Evolutionary conservation across 1,140 invertebrate genomes (phyloP), one percentile per base, ranked within the genome.

Genomic region (Drosophila bifasciata): DNA sequence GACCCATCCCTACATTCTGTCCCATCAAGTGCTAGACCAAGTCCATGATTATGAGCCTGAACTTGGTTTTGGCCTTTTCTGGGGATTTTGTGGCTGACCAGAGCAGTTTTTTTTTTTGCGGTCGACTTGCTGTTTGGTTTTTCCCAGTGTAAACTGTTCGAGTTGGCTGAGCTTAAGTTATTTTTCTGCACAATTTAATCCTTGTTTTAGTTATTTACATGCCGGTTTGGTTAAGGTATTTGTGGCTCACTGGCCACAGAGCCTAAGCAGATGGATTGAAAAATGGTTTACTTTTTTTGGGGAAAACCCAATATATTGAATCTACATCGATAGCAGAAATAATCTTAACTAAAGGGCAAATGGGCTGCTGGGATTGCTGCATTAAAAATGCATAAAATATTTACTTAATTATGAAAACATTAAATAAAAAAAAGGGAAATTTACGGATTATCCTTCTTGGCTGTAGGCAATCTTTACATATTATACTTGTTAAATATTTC

Each of bases 161-260:
- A 81, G 59, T 64, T 74, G 69, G 77, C 57, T 86, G 73, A 45
- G 49, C 60, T 75, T 71, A 49, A 45, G 51, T 69, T 76, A 78
- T 67, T 88, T 88, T 85, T 88, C 85, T 81, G 77, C 81, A 88
- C 81, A 41, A 88, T 88, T 86, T 85, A 73, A 74, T 80, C 61
- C 70, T 50, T 23, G 44, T 51, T 36, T 75, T 19, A 56, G 15
- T 68, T 72, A 60, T 74, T 68, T 58, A 45, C 66, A 71, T 70
- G 46, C 64, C 39, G 32, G 11, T 36, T 11, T 36, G 19, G 51
- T 53, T 19, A 40, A 69, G 39, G 45, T 60, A 28, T 67, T 63
- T 41, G 60, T 67, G 53, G 62, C 55, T 28, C 7, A 51, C 13
- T 15, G 49, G 43, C 16, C 4, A 23, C 4, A 3, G 8, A 5